These are phyloP conservation scores for Cololabis saira DNA, from an alignment of 2,113 vertebrate species.

Conservation along the genomic window DNA sequence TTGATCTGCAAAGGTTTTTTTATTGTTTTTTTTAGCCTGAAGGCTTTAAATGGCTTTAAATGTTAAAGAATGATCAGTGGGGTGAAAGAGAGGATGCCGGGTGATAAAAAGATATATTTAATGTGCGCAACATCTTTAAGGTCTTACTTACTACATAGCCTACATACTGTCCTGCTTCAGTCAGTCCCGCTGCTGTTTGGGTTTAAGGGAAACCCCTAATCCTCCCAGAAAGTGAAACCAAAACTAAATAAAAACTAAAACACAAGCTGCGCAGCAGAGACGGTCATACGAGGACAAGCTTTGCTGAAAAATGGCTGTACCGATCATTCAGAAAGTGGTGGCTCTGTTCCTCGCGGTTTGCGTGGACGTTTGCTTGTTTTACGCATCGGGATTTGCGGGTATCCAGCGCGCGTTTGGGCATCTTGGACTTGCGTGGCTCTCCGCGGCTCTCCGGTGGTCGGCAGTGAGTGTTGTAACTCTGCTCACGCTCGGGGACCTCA, in stretches of 20 bases:
- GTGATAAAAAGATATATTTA: too few relatives aligned
- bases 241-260: neutral
- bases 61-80: too few relatives aligned
- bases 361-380: constrained; percentile 57
- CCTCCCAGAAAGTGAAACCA: constrained; percentile 38
- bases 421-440: constrained; percentile 56
- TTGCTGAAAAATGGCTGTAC: neutral
- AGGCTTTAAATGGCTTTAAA: too few relatives aligned
- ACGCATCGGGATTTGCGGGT: constrained; percentile 17
- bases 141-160: too few relatives aligned
- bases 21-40: too few relatives aligned
- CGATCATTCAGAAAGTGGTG: rapidly evolving
- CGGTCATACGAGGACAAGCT: constrained; percentile 23
- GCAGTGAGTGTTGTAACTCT: rapidly evolving
- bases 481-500: rapidly evolving
- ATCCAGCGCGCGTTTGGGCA: constrained; percentile 4
- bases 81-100: too few relatives aligned
- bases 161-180: neutral
- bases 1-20: too few relatives aligned
- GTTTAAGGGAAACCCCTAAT: constrained; percentile 31
- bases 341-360: rapidly evolving
- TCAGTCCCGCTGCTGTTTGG: rapidly evolving
- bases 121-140: neutral
- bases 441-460: constrained; percentile 48
- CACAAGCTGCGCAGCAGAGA: rapidly evolving